Evolutionary conservation across 2,797 vertebrate genomes (phyloP).

Genomic region (Melanotaenia pygmaea): DNA sequence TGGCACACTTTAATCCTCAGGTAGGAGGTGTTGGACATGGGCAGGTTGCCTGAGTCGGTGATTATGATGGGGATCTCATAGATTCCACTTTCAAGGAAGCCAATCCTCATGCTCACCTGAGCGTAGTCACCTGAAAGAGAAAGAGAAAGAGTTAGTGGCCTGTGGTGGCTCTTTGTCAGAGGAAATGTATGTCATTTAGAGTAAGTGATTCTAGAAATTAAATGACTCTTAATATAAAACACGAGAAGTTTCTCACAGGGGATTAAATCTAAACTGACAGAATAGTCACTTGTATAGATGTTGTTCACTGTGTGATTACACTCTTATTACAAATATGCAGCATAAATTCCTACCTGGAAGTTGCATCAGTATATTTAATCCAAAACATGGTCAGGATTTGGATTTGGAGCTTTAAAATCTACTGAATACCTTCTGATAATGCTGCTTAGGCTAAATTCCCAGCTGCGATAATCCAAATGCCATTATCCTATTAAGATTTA

Average conservation of each 20-base stretch:
- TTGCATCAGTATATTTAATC: conserved; percentile 75
- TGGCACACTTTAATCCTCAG: conserved; percentile 96
- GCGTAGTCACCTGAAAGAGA: conserved; percentile 89
- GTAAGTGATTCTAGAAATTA: conserved; percentile 25
- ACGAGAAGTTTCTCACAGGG: conserved; percentile 36
- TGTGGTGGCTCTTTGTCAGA: conserved; percentile 12
- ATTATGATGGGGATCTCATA: conserved; percentile 95
- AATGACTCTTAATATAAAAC: conserved; percentile 30
- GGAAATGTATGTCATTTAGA: conserved; percentile 6
- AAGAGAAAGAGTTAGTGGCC: conserved; percentile 10
- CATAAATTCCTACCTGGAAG: conserved; percentile 74
- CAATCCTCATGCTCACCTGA: conserved; percentile 91
- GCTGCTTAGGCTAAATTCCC: conserved; percentile 80
- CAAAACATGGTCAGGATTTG: conserved; percentile 77
- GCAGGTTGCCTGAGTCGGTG: conserved; percentile 95
- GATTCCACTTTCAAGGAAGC: conserved; percentile 93
- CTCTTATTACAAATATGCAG: conserved; percentile 57
- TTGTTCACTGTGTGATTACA: conserved; percentile 58
- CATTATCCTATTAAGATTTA: conserved; percentile 80
- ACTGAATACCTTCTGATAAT: conserved; percentile 80
- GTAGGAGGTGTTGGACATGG: conserved; percentile 93
- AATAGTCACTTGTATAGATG: conserved; percentile 51
- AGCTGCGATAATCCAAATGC: conserved; percentile 76
- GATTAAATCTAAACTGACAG: conserved; percentile 57
- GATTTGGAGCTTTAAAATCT: conserved; percentile 76